phyloP scores from a whole-genome alignment of 2,113 vertebrate genomes.

The Chrysemys picta region DNA sequence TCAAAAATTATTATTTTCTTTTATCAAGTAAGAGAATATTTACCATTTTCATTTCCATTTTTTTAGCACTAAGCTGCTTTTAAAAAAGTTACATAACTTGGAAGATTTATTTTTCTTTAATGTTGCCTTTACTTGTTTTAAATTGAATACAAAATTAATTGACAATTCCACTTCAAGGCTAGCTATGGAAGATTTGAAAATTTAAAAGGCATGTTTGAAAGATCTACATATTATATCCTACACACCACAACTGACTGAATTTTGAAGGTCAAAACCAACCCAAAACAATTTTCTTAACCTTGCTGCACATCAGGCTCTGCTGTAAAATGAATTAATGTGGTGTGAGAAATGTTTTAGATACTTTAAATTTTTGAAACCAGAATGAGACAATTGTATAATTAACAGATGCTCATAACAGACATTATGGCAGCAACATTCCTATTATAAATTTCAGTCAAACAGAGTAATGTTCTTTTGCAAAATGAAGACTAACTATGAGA shows the following conservation, averaged over 20 bases:
- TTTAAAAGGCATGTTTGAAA: background rate
- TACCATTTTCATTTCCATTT: background rate
- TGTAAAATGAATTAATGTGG: background rate
- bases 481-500: background rate
- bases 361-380: background rate
- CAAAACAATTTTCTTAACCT: background rate
- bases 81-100: background rate
- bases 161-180: background rate
- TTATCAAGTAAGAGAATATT: slow-evolving; percentile 4
- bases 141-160: background rate
- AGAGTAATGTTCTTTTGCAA: background rate
- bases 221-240: background rate
- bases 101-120: background rate
- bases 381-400: background rate
- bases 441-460: background rate
- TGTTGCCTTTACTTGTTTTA: background rate
- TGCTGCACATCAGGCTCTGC: background rate
- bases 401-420: background rate
- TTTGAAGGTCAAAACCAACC: background rate
- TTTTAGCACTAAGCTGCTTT: background rate
- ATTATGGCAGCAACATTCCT: background rate
- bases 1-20: background rate
- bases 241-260: background rate
- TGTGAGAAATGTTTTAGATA: background rate
- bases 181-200: background rate